Evolutionary conservation across 2,113 vertebrate genomes (phyloP), one percentile per base, ranked within the genome.

Genomic region (Pteropus alecto): DNA sequence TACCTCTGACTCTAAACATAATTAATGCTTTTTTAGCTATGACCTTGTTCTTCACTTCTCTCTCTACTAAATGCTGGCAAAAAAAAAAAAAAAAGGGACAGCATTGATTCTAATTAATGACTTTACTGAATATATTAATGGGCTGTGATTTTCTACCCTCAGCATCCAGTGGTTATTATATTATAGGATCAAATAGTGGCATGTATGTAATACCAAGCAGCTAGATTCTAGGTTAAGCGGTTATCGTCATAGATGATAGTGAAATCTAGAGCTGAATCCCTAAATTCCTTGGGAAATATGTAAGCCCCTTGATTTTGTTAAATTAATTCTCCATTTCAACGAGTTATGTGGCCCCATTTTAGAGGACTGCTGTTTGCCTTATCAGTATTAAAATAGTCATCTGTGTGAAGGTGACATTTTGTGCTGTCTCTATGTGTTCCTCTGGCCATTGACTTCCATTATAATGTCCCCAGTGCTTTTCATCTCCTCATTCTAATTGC

Each of bases 401-500:
- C 70, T 94, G 81, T 60, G 65, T 43, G 60, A 92, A 93, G 76
- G 79, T 97, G 96, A 96, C 76, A 95, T 92, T 96, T 96, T 86
- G 14, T 93, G 43, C 90, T 96, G 24, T 94, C 94, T 95, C 22
- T 92, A 21, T 87, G 51, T 77, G 51, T 35, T 92, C n/a, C 28
- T 74, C 38, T 86, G 82, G 74, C 46, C 46, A 78, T 35, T 94
- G 95, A 87, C 78, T 77, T 97, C 43, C 48, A 41, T 65, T 1
- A 0, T 63, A 81, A 61, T 54, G n/a, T 92, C 74, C 60, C 76
- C 35, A 87, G 73, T 70, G 85, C 71, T 87, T 96, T 96, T 93
- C 16, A 84, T 94, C 78, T 96, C 41, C 28, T 85, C 48, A 81
- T 94, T 78, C 73, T 97, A 97, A 96, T 95, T 97, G 96, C 90